Conservation (phyloP, 1,140 invertebrate genomes). For the Pomacea maculata region DNA sequence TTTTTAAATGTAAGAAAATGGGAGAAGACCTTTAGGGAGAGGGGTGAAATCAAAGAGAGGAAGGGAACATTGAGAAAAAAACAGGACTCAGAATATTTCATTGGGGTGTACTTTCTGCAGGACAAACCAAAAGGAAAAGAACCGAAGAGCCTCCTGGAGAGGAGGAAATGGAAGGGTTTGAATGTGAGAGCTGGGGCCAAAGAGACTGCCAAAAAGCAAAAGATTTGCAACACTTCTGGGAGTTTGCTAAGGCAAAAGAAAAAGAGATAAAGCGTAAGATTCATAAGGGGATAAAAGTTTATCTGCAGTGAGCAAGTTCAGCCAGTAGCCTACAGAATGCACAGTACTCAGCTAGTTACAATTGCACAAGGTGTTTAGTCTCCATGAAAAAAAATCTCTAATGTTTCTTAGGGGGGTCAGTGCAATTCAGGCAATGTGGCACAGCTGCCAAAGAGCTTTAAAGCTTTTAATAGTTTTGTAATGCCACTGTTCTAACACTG, state of each 20-base stretch:
- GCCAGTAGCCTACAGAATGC: no score
- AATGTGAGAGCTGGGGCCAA: not conserved
- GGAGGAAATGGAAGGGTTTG: not conserved
- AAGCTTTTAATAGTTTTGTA: no score
- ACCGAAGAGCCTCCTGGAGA: slow-evolving; percentile 1
- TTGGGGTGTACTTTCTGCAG: not conserved
- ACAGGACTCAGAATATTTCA: not conserved
- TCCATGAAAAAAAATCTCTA: no score
- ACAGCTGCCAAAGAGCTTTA: no score
- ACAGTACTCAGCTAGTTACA: no score
- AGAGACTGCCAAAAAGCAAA: not conserved
- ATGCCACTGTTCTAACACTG: no score
- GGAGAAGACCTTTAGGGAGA: not conserved
- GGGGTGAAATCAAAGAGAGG: not conserved
- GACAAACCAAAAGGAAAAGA: not conserved
- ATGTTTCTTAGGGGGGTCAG: no score
- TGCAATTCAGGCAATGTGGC: no score
- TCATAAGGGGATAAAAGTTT: no score
- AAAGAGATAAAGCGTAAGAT: not conserved
- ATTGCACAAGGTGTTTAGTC: no score
- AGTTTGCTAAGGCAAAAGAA: not conserved
- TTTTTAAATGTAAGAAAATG: not conserved
- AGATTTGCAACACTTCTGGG: not conserved
- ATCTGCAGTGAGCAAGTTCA: no score
- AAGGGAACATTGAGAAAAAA: not conserved